phyloP scores from a whole-genome alignment of 2,797 vertebrate genomes.

The Onychomys arenicola region DNA sequence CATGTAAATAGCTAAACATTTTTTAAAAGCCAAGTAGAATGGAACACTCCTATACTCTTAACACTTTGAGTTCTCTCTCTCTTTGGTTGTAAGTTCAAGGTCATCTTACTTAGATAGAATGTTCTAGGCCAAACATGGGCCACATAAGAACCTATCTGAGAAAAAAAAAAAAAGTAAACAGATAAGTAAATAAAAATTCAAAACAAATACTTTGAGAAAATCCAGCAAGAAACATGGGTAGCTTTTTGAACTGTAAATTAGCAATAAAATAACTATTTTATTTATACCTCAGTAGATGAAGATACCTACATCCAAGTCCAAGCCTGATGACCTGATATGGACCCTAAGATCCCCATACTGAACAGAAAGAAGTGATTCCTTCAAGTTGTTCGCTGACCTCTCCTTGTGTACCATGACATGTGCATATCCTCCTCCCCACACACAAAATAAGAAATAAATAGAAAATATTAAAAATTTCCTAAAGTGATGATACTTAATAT shows the following conservation, averaged over 20 bases:
- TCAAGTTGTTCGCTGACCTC: not conserved
- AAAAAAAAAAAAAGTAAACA: not conserved
- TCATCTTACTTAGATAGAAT: no score
- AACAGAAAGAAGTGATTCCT: not conserved
- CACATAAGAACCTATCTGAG: not conserved
- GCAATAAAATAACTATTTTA: not conserved
- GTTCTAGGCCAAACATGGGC: not conserved
- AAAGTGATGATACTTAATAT: not conserved
- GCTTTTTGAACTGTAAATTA: constrained; percentile 30
- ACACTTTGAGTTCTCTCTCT: not conserved
- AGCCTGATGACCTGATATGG: not conserved
- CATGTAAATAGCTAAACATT: not conserved
- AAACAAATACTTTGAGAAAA: not conserved
- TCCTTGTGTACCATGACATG: not conserved
- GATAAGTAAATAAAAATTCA: not conserved
- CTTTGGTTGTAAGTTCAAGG: no score
- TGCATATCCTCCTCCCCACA: not conserved
- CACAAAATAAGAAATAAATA: not conserved
- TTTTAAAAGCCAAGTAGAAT: not conserved
- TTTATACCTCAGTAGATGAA: not conserved
- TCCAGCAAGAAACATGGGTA: not conserved
- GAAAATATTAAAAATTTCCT: not conserved
- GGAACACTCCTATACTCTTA: not conserved
- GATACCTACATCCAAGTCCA: not conserved
- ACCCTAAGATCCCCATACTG: not conserved